These are phyloP conservation scores for Iphiclides podalirius DNA, from an alignment of 2,888 invertebrate genomes.

Conservation along the genomic window DNA sequence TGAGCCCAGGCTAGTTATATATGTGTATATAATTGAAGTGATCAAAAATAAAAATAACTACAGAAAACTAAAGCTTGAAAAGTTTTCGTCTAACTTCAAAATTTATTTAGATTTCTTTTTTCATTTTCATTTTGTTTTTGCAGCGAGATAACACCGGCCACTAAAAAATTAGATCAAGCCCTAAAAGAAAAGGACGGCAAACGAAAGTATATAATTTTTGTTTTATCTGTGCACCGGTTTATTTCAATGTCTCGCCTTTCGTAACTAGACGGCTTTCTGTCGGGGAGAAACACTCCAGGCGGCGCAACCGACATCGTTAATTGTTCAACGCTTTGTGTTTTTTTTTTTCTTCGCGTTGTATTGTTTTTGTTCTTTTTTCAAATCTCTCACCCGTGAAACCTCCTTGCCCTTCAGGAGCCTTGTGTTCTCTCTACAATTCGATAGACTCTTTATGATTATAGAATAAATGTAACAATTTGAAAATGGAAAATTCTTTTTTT, in stretches of 20 bases:
- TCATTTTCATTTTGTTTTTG: too few species aligned
- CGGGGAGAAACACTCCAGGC: conserved; percentile 12
- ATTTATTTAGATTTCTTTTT: too few species aligned
- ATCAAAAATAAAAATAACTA: too few species aligned
- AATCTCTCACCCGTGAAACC: conserved; percentile 1
- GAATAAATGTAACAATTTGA: too few species aligned
- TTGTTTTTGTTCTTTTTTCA: conserved; percentile 19
- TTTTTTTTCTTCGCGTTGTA: neutral
- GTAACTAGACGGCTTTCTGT: conserved; percentile 16
- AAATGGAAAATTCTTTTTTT: too few species aligned
- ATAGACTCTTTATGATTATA: too few species aligned
- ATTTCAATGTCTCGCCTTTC: conserved; percentile 16
- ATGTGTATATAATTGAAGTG: too few species aligned
- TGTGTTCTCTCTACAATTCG: conserved; percentile 1
- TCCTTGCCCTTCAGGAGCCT: conserved; percentile 4
- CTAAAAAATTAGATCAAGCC: neutral
- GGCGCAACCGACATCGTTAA: conserved; percentile 19
- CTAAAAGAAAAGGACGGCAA: neutral
- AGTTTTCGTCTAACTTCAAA: too few species aligned
- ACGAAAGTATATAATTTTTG: conserved; percentile 14
- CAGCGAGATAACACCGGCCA: neutral
- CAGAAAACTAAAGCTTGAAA: too few species aligned
- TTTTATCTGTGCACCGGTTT: conserved; percentile 11
- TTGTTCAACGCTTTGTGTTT: conserved; percentile 17
- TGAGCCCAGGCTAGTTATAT: too few species aligned